These are phyloP conservation scores for Ondatra zibethicus DNA, from an alignment of 2,113 vertebrate species.

Conservation along the genomic window DNA sequence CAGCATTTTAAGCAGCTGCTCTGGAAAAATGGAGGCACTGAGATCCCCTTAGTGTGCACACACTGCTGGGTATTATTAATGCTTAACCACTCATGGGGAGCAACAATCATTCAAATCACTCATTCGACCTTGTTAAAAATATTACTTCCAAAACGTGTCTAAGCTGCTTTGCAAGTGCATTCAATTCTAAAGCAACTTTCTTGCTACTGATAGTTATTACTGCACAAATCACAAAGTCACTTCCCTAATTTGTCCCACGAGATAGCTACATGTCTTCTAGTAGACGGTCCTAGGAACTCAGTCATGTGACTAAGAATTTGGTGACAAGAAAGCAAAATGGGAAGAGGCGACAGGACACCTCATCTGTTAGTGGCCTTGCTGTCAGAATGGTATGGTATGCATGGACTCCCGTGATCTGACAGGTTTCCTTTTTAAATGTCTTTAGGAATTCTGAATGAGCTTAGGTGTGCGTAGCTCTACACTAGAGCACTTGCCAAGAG, in stretches of 20 bases:
- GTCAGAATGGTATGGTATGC: not conserved
- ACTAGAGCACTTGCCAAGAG: too few relatives aligned
- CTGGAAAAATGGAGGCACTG: not conserved
- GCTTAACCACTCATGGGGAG: not conserved
- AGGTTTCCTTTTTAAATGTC: not conserved
- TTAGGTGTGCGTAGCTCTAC: not conserved
- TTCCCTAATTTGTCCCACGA: not conserved
- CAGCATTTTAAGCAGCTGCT: not conserved
- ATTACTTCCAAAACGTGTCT: not conserved
- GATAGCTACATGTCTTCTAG: not conserved
- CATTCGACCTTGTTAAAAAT: constrained; percentile 1
- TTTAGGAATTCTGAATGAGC: not conserved
- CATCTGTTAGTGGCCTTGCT: not conserved
- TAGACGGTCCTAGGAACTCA: not conserved
- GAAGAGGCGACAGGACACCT: not conserved
- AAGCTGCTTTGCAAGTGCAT: not conserved
- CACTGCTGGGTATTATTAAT: not conserved
- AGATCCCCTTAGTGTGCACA: not conserved
- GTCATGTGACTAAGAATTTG: not conserved
- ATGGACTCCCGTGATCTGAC: not conserved
- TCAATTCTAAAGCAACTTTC: not conserved
- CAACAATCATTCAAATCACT: not conserved
- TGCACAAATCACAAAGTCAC: not conserved
- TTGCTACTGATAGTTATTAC: not conserved
- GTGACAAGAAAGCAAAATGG: not conserved